These are phyloP conservation scores for Glossophaga mutica DNA, from an alignment of 2,797 vertebrate species.

Conservation along the genomic window DNA sequence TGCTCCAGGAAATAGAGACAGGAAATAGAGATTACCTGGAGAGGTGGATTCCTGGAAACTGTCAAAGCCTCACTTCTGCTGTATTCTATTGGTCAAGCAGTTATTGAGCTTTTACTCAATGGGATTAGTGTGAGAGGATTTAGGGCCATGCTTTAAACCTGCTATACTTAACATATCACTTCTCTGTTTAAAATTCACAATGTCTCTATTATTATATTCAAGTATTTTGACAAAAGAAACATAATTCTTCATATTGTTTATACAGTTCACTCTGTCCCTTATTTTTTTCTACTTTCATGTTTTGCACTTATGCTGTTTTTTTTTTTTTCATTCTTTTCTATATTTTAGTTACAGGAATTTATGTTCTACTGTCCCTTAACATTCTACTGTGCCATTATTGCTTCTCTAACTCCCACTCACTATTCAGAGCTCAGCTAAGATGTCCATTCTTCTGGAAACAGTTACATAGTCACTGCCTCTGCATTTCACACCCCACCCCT, in stretches of 20 bases:
- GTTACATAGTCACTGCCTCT: neutral
- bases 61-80: neutral
- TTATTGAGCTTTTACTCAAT: neutral
- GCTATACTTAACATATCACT: neutral
- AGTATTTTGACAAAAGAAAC: neutral
- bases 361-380: neutral
- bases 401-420: neutral
- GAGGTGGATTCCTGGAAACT: neutral
- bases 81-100: neutral
- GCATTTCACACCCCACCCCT: accelerated
- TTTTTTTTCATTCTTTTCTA: neutral
- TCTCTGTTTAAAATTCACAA: neutral
- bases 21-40: neutral
- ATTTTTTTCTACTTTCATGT: neutral
- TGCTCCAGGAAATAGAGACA: neutral
- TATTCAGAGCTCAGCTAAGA: neutral
- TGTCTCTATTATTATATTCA: neutral
- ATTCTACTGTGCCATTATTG: neutral
- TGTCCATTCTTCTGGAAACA: neutral
- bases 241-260: neutral
- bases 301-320: neutral
- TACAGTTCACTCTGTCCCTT: neutral
- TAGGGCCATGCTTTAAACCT: neutral
- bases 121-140: neutral
- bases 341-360: neutral